Evolutionary conservation across 2,797 vertebrate genomes (phyloP), one percentile per base, ranked within the genome.

Genomic region (Mus minutoides): DNA sequence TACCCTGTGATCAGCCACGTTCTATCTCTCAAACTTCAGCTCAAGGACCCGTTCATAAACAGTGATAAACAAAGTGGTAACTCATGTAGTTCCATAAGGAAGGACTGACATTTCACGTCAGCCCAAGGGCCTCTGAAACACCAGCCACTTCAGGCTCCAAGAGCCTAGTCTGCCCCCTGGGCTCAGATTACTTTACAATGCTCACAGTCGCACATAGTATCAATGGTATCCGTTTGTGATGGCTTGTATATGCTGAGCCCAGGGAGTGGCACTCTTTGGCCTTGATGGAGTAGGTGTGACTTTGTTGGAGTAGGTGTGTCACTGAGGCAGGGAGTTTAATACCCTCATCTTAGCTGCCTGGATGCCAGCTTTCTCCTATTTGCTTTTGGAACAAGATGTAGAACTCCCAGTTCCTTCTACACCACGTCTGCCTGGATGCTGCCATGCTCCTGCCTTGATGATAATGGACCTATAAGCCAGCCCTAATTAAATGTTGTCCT

Each of bases 121-220:
- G 82, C 75, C 40, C 19, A 76, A 75, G 43, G 69, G 62, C 69
- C 82, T 82, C 87, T 83, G 64, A 67, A 92, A 88, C 73, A 92
- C 12, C 14, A 52, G 76, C n/a, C 69, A 37, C 58, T 64, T 73
- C 4, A 19, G 37, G 71, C 9, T 31, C 76, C 82, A 73, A 80
- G 1, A 67, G 67, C 21, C 31, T 73, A n/a, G 37, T 75, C 56
- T 90, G 96, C 84, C 73, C 87, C 79, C 31, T 52, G 56, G 58
- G 83, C 29, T 85, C 88, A 78, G 76, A 90, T 58, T 80, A 75
- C 52, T 95, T 62, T 87, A 64, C 62, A 76, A 95, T 94, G 49
- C 34, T 92, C 49, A 78, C 78, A 83, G 56, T 16, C 37, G 24
- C 88, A 79, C 83, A 88, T 78, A 94, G 79, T 85, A 82, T 75